These are phyloP conservation scores for Xerus inauris DNA, from an alignment of 2,113 vertebrate genomes.

Conservation along the genomic window DNA sequence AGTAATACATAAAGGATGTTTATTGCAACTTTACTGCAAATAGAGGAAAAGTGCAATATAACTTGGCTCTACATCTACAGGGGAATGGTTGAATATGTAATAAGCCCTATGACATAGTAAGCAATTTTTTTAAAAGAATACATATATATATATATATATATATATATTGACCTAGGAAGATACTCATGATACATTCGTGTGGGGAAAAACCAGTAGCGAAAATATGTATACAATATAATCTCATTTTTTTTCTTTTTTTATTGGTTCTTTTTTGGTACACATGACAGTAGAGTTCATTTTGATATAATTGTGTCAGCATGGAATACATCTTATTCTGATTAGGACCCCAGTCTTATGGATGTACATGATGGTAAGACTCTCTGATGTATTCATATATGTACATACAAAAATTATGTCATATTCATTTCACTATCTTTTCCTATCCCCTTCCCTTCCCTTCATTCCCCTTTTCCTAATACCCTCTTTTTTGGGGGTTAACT, in stretches of 20 bases:
- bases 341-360: too few species aligned
- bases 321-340: too few species aligned
- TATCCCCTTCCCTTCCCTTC: too few species aligned
- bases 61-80: neutral
- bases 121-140: neutral
- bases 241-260: neutral
- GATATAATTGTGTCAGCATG: too few species aligned
- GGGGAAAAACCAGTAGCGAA: neutral
- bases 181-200: neutral
- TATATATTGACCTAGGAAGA: slow-evolving; percentile 12
- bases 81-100: neutral
- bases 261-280: too few species aligned
- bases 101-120: neutral
- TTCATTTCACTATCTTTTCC: too few species aligned
- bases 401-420: too few species aligned
- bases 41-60: neutral
- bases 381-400: too few species aligned
- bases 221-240: neutral
- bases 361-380: too few species aligned
- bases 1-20: neutral
- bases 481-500: too few species aligned
- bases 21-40: slow-evolving; percentile 30
- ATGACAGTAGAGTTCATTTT: too few species aligned
- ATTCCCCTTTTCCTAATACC: too few species aligned
- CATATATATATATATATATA: neutral